Conservation (phyloP, 2,888 invertebrate species). For the Steinernema scapterisci region DNA sequence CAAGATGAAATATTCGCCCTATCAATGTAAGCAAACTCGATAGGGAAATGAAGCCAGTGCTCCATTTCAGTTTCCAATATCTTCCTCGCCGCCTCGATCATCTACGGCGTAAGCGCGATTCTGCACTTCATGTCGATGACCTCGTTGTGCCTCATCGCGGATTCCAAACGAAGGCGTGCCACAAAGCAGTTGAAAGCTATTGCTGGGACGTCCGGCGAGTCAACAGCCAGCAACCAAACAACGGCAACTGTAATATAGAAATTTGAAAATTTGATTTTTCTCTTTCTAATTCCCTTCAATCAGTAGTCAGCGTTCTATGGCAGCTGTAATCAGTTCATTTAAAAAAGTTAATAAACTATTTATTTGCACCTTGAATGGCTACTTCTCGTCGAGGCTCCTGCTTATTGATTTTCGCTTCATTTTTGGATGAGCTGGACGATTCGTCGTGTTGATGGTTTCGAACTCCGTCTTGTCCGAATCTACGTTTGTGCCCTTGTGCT, state of each 20-base stretch:
- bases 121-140: constrained; percentile 25
- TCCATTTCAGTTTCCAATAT: not conserved
- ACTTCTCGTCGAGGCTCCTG: too few species aligned
- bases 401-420: too few species aligned
- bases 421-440: too few species aligned
- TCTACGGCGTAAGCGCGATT: constrained; percentile 12
- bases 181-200: not conserved
- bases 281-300: not conserved
- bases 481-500: too few species aligned
- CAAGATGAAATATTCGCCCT: constrained; percentile 14
- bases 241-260: not conserved
- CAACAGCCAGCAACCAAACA: constrained; percentile 11
- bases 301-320: not conserved
- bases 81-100: constrained; percentile 17
- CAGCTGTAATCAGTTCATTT: too few species aligned
- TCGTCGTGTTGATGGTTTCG: too few species aligned
- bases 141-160: constrained; percentile 3
- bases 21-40: constrained; percentile 11
- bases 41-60: too few species aligned
- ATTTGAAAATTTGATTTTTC: not conserved
- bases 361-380: too few species aligned
- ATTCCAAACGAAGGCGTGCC: not conserved
- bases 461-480: too few species aligned
- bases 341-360: too few species aligned
- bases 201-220: not conserved